Base-by-base conservation (phyloP, 1,140 invertebrate species). In the Eubasilissa regina region DNA sequence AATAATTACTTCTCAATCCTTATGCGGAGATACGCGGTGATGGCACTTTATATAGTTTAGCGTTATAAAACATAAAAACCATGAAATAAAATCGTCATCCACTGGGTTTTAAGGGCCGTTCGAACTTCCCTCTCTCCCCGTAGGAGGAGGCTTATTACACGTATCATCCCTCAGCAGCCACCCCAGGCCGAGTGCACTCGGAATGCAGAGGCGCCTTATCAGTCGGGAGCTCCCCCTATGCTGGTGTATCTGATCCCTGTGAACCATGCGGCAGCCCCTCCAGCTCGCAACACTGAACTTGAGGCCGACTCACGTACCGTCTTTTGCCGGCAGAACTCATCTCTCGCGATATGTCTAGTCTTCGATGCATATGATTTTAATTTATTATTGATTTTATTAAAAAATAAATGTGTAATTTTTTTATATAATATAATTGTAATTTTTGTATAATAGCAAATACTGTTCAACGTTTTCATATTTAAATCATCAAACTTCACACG, bases 181-280 rank as follows among this genome's bases (percentile, higher is more conserved):
- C 66, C 66, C 15, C 66, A 13, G 6, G 45, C 35, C 15, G 66
- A 70, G 66, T 51, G 66, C 66, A 70, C 66, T 70, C 45, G 12
- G 44, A 66, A 35, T 47, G 15, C 10, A 13, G 47, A 70, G 66
- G 19, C 66, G 12, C 66, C 66, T 70, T 70, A 70, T 70, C 66
- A 70, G 66, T 17, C 21, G 62, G n/a, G 17, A 48, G 66, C 66
- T 70, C 48, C 66, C 66, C 47, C 47, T 48, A 17, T 15, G 9
- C 19, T 17, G 47, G 17, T 51, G 48, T 51, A 70, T 70, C 66
- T 70, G 66, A 70, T 70, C 45, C 15, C 45, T 13, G 45, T 3
- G 48, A 70, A 70, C 66, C 51, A 53, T 10, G 12, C 21, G 13
- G 21, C 13, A 35, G 17, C 60, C 66, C 66, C 66, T 70, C 47